Conservation (phyloP, 2,797 vertebrate genomes). For the Heteromormyrus szaboi region DNA sequence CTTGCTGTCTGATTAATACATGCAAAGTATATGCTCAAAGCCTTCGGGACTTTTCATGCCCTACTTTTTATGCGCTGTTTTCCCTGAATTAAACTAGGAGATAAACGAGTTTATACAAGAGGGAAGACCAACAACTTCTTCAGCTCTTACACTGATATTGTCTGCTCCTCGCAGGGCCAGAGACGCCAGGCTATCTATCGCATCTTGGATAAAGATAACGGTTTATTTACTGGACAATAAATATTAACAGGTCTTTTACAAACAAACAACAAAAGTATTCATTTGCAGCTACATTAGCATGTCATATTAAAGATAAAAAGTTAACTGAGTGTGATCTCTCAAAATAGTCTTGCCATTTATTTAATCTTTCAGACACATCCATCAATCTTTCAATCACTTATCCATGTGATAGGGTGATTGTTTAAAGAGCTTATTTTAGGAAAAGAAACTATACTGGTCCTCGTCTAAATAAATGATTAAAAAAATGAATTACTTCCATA, state of each 20-base stretch:
- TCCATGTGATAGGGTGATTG: background rate
- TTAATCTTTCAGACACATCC: background rate
- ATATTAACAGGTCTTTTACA: background rate
- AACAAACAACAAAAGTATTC: background rate
- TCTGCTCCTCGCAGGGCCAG: background rate
- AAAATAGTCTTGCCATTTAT: background rate
- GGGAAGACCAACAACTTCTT: constrained; percentile 11
- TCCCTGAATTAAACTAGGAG: constrained; percentile 21
- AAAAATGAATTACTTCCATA: background rate
- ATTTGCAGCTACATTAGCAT: background rate
- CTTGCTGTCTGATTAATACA: constrained; percentile 52
- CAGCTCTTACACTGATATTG: background rate
- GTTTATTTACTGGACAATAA: background rate
- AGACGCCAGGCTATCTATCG: background rate
- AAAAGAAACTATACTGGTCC: background rate
- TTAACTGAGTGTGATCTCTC: background rate
- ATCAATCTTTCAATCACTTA: background rate
- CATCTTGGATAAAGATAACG: background rate
- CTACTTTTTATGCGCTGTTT: constrained; percentile 50
- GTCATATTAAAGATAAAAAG: background rate
- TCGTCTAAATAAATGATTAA: background rate
- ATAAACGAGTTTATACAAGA: constrained; percentile 19
- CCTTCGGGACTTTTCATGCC: constrained; percentile 66
- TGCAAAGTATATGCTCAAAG: constrained; percentile 60
- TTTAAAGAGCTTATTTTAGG: background rate